Conservation (phyloP, 2,113 vertebrate species). For the Geothlypis trichas region DNA sequence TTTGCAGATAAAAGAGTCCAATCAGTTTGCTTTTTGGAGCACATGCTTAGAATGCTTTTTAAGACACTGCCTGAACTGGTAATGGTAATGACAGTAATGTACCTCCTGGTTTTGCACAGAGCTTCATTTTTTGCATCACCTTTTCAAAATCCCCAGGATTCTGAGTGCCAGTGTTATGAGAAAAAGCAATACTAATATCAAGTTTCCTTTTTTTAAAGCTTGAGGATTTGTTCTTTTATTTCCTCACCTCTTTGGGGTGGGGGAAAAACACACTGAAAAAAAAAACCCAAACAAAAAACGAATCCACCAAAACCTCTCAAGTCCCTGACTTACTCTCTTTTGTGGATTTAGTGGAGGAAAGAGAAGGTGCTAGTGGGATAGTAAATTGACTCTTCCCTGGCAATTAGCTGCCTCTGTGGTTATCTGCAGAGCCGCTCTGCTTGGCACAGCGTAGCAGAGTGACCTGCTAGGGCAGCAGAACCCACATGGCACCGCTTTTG, state of each 20-base stretch:
- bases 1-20: background rate
- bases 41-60: background rate
- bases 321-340: background rate
- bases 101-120: background rate
- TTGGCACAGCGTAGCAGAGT: background rate
- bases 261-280: accelerated
- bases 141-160: background rate
- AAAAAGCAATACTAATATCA: background rate
- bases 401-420: background rate
- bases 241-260: background rate
- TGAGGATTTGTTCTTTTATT: background rate
- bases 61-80: background rate
- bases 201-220: background rate
- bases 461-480: background rate
- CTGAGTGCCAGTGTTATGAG: background rate
- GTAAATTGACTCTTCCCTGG: background rate
- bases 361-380: background rate
- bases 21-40: background rate
- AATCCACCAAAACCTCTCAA: background rate
- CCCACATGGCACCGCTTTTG: background rate
- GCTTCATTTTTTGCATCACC: background rate
- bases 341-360: background rate
- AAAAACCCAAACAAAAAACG: background rate
- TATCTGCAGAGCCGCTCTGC: background rate
- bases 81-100: background rate